Conservation (phyloP, 2,888 invertebrate genomes). For the Neoscelio sp. region DNA sequence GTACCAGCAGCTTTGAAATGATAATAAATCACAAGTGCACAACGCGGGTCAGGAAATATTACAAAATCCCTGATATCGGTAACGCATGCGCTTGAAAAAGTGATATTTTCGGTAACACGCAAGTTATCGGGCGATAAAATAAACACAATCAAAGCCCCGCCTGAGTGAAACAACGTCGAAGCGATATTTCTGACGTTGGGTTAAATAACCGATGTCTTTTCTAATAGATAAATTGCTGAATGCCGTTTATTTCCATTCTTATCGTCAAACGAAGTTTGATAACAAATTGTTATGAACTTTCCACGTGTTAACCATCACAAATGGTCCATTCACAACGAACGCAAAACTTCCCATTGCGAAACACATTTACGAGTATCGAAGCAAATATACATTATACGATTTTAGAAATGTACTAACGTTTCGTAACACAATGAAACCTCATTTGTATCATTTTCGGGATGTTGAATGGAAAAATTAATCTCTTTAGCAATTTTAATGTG, state of each 20-base stretch:
- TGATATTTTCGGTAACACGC: conserved; percentile 35
- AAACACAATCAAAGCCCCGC: background rate
- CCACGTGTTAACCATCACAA: conserved; percentile 32
- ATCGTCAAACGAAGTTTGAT: conserved; percentile 25
- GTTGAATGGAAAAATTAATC: background rate
- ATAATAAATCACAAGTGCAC: conserved; percentile 66
- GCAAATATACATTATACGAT: background rate
- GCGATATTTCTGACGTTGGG: background rate
- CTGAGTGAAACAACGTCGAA: background rate
- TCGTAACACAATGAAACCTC: background rate
- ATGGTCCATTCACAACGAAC: conserved; percentile 43
- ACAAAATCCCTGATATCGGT: conserved; percentile 76
- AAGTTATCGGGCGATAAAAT: conserved; percentile 37
- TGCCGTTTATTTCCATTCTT: conserved; percentile 31
- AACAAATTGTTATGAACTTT: conserved; percentile 56
- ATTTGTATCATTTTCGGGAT: background rate
- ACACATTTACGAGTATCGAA: conserved; percentile 1
- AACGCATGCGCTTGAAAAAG: conserved; percentile 47
- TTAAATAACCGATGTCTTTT: conserved; percentile 7
- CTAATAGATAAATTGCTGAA: conserved; percentile 17
- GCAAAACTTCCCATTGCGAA: conserved; percentile 23
- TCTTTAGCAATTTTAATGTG: too few relatives aligned
- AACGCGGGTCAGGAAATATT: conserved; percentile 69
- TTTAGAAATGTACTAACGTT: conserved; percentile 5
- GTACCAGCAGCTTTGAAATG: conserved; percentile 37